Percentiles rank a stretch among this genome's conserved stretches.
Conservation (phyloP, 2,797 vertebrate genomes). For the Sebastes paucispinis region DNA sequence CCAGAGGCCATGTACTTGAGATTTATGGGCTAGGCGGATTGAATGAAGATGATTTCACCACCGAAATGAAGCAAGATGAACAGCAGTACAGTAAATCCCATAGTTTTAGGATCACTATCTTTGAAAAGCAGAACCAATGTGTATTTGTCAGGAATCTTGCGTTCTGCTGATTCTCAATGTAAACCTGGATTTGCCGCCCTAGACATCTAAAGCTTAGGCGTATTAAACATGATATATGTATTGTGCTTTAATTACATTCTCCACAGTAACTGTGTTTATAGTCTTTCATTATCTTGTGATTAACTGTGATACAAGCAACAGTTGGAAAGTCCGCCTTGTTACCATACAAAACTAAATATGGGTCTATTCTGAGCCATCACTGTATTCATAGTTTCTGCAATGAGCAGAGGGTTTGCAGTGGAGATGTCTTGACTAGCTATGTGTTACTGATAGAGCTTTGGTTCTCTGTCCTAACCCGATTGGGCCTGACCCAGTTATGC, state of each 20-base stretch:
- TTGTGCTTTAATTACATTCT: not conserved
- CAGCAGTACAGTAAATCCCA: not conserved
- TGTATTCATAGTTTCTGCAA: not conserved
- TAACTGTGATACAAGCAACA: not conserved
- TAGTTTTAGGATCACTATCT: not conserved
- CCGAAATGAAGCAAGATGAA: not conserved
- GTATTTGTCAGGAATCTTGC: not conserved
- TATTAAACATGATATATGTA: not conserved
- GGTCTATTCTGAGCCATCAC: not conserved
- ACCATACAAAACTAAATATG: not conserved
- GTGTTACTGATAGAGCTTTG: not conserved
- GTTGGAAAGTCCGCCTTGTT: not conserved
- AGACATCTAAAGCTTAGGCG: not conserved
- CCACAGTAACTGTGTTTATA: not conserved
- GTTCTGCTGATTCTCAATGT: not conserved
- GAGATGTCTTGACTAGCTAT: not conserved
- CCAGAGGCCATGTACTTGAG: not conserved
- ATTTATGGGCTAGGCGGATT: not conserved
- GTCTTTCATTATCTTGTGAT: not conserved
- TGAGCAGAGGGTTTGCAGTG: not conserved
- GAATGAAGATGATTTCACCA: not conserved
- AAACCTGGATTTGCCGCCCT: not conserved
- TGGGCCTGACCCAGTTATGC: not conserved
- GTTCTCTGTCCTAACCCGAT: too few species aligned
- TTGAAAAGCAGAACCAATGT: not conserved